A percentile compares a stretch with the other conserved stretches of the same genome.
Evolutionary conservation across 2,797 vertebrate species (phyloP).

Genomic region (Agapornis canus): DNA sequence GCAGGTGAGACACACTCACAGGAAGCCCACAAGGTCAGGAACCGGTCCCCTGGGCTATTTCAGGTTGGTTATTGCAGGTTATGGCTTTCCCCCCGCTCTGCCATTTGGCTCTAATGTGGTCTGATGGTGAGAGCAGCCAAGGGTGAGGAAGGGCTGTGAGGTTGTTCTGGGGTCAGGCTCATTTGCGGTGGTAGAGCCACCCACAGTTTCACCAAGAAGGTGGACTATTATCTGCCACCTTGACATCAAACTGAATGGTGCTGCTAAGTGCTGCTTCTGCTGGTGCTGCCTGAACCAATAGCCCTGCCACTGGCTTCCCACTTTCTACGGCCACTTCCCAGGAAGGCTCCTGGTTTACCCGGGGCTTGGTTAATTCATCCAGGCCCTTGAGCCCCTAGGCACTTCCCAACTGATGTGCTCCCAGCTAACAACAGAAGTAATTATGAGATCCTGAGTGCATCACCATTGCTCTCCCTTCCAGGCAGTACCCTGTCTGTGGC

Average conservation of each 20-base stretch:
- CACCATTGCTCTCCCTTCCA: not conserved
- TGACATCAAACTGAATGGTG: not conserved
- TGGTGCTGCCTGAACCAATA: not conserved
- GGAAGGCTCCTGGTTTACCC: not conserved
- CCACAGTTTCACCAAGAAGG: not conserved
- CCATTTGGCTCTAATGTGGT: not conserved
- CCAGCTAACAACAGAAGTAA: not conserved
- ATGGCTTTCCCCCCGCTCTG: not conserved
- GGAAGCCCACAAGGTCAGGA: not conserved
- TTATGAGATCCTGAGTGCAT: not conserved
- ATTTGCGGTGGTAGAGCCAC: not conserved
- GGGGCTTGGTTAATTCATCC: not conserved
- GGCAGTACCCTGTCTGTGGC: not conserved
- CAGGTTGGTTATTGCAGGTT: slow-evolving; percentile 47
- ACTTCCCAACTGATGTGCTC: not conserved
- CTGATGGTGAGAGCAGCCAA: slow-evolving; percentile 7
- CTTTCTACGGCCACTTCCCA: not conserved
- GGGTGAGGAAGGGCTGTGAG: not conserved
- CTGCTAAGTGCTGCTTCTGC: not conserved
- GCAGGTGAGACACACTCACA: accelerated
- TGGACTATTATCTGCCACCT: not conserved
- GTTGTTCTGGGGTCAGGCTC: not conserved
- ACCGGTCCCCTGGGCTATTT: not conserved
- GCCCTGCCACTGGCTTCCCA: not conserved
- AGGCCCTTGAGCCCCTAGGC: not conserved